Evolutionary conservation across 2,888 invertebrate species (phyloP).

Genomic region (Caenorhabditis sp.): DNA sequence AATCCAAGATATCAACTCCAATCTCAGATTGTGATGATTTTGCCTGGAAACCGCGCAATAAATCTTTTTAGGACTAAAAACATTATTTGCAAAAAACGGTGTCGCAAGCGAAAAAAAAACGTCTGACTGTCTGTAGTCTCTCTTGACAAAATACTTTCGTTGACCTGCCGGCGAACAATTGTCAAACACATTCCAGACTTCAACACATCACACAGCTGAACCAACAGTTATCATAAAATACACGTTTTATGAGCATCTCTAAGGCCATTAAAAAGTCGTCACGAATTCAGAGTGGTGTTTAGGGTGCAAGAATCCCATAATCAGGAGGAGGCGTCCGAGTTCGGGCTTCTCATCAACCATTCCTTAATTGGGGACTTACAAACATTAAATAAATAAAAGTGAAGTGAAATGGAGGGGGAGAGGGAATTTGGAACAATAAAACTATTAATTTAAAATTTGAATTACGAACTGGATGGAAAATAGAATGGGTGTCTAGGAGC

Average conservation of each 20-base stretch:
- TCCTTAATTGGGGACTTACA: neutral
- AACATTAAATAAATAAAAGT: slow-evolving; percentile 7
- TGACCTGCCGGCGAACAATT: slow-evolving; percentile 39
- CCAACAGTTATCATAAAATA: slow-evolving; percentile 56
- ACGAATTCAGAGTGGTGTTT: slow-evolving; percentile 13
- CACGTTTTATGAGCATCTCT: slow-evolving; percentile 66
- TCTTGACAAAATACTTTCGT: slow-evolving; percentile 29
- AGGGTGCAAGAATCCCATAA: neutral
- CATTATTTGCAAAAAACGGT: slow-evolving; percentile 13
- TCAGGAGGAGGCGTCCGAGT: slow-evolving; percentile 18
- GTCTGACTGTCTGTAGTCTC: slow-evolving; percentile 39
- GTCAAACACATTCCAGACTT: neutral
- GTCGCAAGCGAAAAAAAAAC: neutral
- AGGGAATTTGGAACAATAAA: slow-evolving; percentile 16
- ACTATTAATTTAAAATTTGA: slow-evolving; percentile 4
- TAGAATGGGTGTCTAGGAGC: slow-evolving; percentile 27
- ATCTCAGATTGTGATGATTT: too few relatives aligned
- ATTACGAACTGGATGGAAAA: neutral
- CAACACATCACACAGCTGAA: slow-evolving; percentile 1
- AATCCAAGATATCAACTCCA: too few relatives aligned
- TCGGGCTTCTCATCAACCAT: slow-evolving; percentile 61
- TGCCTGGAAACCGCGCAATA: too few relatives aligned
- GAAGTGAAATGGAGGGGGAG: neutral
- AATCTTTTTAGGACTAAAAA: slow-evolving; percentile 18
- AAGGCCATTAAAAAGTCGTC: slow-evolving; percentile 47